Evolutionary conservation across 2,888 invertebrate genomes (phyloP), one percentile per base, ranked within the genome.

Genomic region (Macaria notata): DNA sequence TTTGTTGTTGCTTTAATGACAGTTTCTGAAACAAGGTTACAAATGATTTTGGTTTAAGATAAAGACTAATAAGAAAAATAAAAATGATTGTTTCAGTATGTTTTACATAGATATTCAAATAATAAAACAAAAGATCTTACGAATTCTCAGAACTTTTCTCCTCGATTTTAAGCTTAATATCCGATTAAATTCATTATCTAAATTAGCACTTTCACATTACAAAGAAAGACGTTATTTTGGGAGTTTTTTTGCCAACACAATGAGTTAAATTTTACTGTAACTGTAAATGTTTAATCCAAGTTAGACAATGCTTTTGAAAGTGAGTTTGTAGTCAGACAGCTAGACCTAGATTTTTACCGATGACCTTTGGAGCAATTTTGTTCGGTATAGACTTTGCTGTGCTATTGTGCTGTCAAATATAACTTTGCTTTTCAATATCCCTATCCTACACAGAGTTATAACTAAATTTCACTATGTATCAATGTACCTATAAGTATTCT

Each of bases 321-420:
- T 9, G 38, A 50, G 45, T 44, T 31, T 29, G 3, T 19, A 8
- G 19, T 36, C 50, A 46, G 52, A 52, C 52, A 9, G 33, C 7
- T 33, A 50, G 46, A 50, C 56, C 55, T 56, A 56, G 55, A 42
- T 56, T 19, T 36, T 50, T 36, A 42, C 9, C 49, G 46, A 33
- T 56, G 50, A 56, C 49, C 56, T 56, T 56, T 50, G 30, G 43
- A 41, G 36, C 49, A 7, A 56, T 50, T 50, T 38, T 38, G 19
- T 38, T 50, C 42, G 49, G 49, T 31, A 33, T 45, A 31, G 30
- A 38, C 36, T 46, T 46, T 9, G 45, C 9, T n/a, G 7, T 6
- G 36, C 42, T 46, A 56, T 50, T 56, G 56, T 56, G 31, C 43
- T 38, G 41, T 45, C 42, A 44, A 38, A 43, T 41, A 30, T 44